Percentiles rank a stretch among this genome's conserved stretches.
phyloP scores from a whole-genome alignment of 30 jellyfish, hydroid and myxozoan species.

The Sanderia malayensis region DNA sequence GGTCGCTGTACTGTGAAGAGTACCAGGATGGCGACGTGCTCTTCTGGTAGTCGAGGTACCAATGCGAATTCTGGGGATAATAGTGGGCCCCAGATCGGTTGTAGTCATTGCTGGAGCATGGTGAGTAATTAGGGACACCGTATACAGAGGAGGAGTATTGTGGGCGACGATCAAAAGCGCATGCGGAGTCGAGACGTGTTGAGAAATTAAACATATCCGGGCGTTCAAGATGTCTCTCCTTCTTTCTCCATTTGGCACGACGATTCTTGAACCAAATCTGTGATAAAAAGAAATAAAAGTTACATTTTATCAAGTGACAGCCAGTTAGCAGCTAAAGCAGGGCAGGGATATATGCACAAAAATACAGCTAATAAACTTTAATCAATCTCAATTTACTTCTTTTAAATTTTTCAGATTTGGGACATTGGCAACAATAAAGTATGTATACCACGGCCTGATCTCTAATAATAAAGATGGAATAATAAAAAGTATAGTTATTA shows the following conservation, averaged over 20 bases:
- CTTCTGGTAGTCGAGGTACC: constrained; percentile 76
- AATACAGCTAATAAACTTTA: too few species aligned
- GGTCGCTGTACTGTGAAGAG: constrained; percentile 67
- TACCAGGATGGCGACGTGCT: constrained; percentile 81
- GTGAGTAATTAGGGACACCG: constrained; percentile 71
- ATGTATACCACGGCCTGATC: too few species aligned
- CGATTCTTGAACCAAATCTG: constrained; percentile 96
- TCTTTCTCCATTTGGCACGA: constrained; percentile 96
- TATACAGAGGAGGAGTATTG: constrained; percentile 71
- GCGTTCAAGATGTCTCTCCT: constrained; percentile 94
- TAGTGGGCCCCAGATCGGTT: constrained; percentile 64
- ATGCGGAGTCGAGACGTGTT: constrained; percentile 80
- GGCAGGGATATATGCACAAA: too few species aligned
- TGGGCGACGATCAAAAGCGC: constrained; percentile 79
- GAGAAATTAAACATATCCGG: constrained; percentile 85
- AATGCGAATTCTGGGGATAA: constrained; percentile 74
- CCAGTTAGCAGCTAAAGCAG: too few species aligned
- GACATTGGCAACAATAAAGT: too few species aligned
- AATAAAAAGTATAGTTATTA: too few species aligned
- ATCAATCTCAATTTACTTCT: too few species aligned
- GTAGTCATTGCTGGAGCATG: constrained; percentile 64
- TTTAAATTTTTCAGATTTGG: too few species aligned
- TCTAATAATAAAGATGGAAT: too few species aligned
- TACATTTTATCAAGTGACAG: too few species aligned
- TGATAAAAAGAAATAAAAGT: too few species aligned